A percentile compares a stretch with the other conserved stretches of the same genome.
Conservation (phyloP, 2,113 vertebrate species). For the Crotalus tigris region DNA sequence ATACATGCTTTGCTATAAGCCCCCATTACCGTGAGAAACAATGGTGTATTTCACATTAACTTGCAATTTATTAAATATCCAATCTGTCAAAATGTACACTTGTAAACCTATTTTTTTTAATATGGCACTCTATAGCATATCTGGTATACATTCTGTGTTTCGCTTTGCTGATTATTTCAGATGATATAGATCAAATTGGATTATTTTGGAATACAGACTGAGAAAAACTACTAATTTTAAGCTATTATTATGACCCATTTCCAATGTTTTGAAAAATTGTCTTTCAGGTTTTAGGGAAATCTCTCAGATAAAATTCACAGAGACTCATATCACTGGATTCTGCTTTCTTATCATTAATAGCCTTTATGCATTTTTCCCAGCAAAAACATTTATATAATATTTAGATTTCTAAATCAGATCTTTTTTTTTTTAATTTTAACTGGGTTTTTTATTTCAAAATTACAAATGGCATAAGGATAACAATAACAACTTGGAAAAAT, state of each 20-base stretch:
- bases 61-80: background rate
- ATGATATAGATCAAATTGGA: background rate
- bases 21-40: background rate
- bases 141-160: background rate
- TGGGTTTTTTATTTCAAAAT: background rate
- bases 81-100: background rate
- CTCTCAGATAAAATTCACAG: background rate
- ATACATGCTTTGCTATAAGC: background rate
- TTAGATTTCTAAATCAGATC: background rate
- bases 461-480: background rate
- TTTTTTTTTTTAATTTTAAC: background rate
- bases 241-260: background rate
- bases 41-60: background rate
- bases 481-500: background rate
- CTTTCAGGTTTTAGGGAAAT: background rate
- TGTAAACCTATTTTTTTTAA: background rate
- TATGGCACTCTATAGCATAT: background rate
- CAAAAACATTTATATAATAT: background rate
- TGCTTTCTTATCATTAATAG: constrained; percentile 20
- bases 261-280: background rate
- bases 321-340: background rate
- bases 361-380: background rate
- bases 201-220: background rate
- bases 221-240: background rate
- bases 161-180: background rate